Percentiles rank a stretch among this genome's conserved stretches.
phyloP scores from a whole-genome alignment of 2,888 invertebrate genomes.

The Salticus scenicus region DNA sequence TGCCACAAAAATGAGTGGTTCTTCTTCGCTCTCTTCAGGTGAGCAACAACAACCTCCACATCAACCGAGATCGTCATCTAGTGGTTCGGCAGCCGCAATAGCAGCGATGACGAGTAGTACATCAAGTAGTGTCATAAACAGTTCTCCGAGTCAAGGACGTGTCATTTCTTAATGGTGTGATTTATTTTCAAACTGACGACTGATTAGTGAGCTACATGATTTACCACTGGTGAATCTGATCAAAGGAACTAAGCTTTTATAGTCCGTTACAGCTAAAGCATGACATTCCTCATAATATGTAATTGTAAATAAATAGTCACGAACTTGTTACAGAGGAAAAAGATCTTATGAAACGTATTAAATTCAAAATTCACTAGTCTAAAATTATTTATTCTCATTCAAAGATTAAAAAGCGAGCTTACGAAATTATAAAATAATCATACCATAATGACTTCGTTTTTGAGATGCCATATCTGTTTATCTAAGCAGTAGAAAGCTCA shows the following conservation, averaged over 20 bases:
- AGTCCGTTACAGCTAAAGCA: background rate
- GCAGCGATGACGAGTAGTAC: slow-evolving; percentile 58
- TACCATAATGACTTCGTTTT: too few species aligned
- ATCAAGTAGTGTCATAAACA: slow-evolving; percentile 57
- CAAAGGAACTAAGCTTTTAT: slow-evolving; percentile 1
- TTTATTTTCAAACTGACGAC: background rate
- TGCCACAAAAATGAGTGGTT: slow-evolving; percentile 37
- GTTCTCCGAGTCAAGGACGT: slow-evolving; percentile 47
- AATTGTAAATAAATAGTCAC: background rate
- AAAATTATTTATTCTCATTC: background rate
- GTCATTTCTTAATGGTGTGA: slow-evolving; percentile 50
- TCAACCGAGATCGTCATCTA: slow-evolving; percentile 1
- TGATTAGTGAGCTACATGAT: slow-evolving; percentile 4
- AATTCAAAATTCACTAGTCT: background rate
- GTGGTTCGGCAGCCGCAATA: slow-evolving; percentile 61
- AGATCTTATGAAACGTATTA: background rate
- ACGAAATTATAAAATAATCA: background rate
- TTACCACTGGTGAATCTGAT: background rate
- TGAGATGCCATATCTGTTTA: too few species aligned
- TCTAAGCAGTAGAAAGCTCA: too few species aligned
- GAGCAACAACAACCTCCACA: slow-evolving; percentile 19
- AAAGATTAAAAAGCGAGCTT: background rate
- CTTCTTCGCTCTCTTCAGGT: background rate
- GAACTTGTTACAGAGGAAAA: background rate
- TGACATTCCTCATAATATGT: background rate